phyloP scores from a whole-genome alignment of 2,113 vertebrate genomes.

The Danionella cerebrum region DNA sequence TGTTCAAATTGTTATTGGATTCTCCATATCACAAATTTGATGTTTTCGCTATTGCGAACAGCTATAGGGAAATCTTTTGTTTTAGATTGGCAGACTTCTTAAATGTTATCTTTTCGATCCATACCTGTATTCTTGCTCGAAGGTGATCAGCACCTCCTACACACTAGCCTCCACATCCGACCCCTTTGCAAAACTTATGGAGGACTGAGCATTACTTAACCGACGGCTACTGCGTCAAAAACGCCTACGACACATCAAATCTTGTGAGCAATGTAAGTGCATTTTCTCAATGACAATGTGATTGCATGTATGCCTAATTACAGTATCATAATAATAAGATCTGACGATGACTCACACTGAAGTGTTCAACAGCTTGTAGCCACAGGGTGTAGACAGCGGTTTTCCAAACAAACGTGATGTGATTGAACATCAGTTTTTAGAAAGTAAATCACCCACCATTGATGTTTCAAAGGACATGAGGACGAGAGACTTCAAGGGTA shows the following conservation, averaged over 20 bases:
- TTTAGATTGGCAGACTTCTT: neutral
- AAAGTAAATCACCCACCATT: neutral
- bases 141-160: neutral
- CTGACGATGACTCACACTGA: slow-evolving; percentile 6
- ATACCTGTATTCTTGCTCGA: neutral
- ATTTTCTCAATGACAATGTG: neutral
- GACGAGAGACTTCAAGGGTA: neutral
- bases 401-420: neutral
- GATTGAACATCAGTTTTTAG: neutral
- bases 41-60: no score
- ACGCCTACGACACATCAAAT: neutral
- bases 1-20: neutral
- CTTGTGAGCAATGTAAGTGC: neutral
- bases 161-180: neutral
- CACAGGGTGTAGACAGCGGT: neutral
- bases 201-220: neutral
- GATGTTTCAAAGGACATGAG: neutral
- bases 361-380: neutral
- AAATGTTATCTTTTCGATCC: neutral
- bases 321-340: neutral
- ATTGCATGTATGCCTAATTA: slow-evolving; percentile 1
- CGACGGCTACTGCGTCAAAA: neutral
- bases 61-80: neutral
- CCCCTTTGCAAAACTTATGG: neutral
- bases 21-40: neutral